A percentile compares a stretch with the other conserved stretches of the same genome.
Evolutionary conservation across 23 tunicate species (phyloP).

Genomic region (Botrylloides violaceus): DNA sequence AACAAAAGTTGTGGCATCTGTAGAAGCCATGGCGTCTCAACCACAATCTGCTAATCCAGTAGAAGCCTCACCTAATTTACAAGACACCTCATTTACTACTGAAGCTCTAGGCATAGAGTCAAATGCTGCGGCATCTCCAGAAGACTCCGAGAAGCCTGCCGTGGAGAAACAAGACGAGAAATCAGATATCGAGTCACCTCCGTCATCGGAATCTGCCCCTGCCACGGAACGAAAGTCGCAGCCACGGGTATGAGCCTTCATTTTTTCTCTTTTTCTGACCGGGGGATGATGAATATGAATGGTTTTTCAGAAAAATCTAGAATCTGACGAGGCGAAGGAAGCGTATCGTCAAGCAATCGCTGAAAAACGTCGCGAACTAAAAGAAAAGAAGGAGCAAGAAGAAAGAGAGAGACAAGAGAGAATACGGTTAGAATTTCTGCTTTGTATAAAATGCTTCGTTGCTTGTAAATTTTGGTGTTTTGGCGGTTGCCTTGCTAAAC

Average conservation of each 20-base stretch:
- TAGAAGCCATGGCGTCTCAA: too few species aligned
- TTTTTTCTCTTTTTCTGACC: too few species aligned
- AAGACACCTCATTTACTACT: too few species aligned
- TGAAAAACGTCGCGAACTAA: constrained; percentile 50
- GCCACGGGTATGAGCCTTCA: constrained; percentile 4
- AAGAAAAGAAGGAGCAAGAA: constrained; percentile 54
- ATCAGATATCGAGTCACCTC: constrained; percentile 5
- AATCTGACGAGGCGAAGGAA: constrained; percentile 38
- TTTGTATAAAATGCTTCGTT: neutral
- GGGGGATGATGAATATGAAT: too few species aligned
- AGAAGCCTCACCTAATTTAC: too few species aligned
- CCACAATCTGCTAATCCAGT: too few species aligned
- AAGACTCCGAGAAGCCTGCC: neutral
- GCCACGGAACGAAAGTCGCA: neutral
- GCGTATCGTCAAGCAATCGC: constrained; percentile 61
- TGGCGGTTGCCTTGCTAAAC: too few species aligned
- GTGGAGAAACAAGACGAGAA: neutral
- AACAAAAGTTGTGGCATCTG: too few species aligned
- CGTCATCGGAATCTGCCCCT: constrained; percentile 20
- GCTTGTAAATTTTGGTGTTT: too few species aligned
- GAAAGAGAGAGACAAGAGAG: constrained; percentile 50
- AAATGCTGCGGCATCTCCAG: too few species aligned
- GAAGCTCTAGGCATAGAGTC: too few species aligned
- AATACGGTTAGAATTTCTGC: constrained; percentile 24
- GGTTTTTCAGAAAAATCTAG: constrained; percentile 16